phyloP scores from a whole-genome alignment of 2,888 invertebrate genomes.

The Psococerastis gibbosa region DNA sequence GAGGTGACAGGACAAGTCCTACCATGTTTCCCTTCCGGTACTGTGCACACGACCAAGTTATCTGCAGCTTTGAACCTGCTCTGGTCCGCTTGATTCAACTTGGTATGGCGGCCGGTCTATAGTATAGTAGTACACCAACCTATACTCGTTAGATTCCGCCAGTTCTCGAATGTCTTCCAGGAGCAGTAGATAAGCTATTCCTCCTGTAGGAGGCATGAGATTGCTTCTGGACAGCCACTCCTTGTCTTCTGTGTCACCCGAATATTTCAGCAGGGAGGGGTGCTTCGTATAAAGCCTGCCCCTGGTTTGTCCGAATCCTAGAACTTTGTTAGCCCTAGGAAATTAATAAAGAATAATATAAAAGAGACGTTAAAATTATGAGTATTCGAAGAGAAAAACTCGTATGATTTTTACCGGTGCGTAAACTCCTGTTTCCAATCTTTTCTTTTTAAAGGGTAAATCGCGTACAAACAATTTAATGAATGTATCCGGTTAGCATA shows the following conservation, averaged over 20 bases:
- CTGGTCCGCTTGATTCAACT: too few species aligned
- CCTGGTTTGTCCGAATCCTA: conserved; percentile 55
- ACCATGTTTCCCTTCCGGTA: too few species aligned
- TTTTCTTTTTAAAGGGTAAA: too few species aligned
- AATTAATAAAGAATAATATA: conserved; percentile 12
- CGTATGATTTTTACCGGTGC: background rate
- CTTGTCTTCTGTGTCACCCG: conserved; percentile 61
- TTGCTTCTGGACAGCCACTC: conserved; percentile 62
- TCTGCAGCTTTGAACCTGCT: too few species aligned
- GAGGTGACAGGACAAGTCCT: too few species aligned
- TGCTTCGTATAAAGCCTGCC: conserved; percentile 59
- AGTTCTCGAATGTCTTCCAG: conserved; percentile 59
- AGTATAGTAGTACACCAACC: too few species aligned
- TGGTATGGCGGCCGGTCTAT: too few species aligned
- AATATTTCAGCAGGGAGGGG: conserved; percentile 54
- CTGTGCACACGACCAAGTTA: too few species aligned
- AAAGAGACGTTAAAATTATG: background rate
- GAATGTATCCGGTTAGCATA: too few species aligned
- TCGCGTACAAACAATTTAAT: too few species aligned
- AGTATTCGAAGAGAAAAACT: background rate
- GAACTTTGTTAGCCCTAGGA: conserved; percentile 20
- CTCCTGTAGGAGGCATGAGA: conserved; percentile 56
- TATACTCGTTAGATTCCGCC: conserved; percentile 51
- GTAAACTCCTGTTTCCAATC: background rate
- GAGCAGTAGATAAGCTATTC: conserved; percentile 60